Conservation (phyloP, 2,113 vertebrate species). For the Leucosticte australis region DNA sequence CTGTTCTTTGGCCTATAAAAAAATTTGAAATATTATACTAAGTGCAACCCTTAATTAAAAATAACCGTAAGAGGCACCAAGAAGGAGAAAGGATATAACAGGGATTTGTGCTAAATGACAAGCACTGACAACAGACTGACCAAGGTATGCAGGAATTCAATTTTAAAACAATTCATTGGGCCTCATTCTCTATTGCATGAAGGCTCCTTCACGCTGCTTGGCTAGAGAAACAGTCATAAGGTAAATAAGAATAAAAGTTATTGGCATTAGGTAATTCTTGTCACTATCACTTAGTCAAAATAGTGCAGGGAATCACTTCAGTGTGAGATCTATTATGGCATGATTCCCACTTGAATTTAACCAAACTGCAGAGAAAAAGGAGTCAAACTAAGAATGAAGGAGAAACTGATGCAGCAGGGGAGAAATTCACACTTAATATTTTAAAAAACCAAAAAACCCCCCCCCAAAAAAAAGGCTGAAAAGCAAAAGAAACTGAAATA, state of each 20-base stretch:
- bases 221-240: not conserved
- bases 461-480: not conserved
- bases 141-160: not conserved
- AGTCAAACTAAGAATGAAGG: not conserved
- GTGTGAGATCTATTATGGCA: not conserved
- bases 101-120: not conserved
- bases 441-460: too few relatives aligned
- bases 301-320: not conserved
- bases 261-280: not conserved
- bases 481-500: not conserved
- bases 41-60: conserved; percentile 28
- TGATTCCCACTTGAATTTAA: not conserved
- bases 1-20: conserved; percentile 9
- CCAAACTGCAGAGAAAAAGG: not conserved
- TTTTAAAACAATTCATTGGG: not conserved
- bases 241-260: conserved; percentile 19
- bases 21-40: conserved; percentile 39
- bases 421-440: not conserved
- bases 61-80: not conserved
- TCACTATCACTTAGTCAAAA: not conserved
- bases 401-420: not conserved
- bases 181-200: not conserved
- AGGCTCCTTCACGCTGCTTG: not conserved
- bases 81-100: not conserved
- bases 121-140: not conserved